Conservation (phyloP, 2,797 vertebrate genomes). For the Rhinophrynus dorsalis region DNA sequence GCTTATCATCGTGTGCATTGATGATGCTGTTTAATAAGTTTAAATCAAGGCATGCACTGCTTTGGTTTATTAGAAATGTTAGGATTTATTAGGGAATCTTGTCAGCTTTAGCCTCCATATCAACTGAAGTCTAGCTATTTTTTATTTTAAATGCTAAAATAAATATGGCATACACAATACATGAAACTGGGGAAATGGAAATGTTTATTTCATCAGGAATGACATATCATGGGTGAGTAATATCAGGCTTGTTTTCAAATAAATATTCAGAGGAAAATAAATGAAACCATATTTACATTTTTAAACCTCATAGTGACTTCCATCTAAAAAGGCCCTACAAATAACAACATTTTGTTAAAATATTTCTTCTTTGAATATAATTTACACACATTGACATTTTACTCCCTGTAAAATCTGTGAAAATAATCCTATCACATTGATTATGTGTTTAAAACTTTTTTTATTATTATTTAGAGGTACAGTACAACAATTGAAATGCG, state of each 20-base stretch:
- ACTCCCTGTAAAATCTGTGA: neutral
- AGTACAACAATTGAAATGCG: too few species aligned
- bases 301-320: neutral
- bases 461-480: too few species aligned
- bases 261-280: neutral
- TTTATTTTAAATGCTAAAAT: conserved; percentile 23
- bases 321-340: neutral
- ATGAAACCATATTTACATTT: neutral
- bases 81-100: neutral
- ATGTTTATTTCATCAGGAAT: conserved; percentile 2
- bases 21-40: conserved; percentile 4
- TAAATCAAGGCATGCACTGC: conserved; percentile 1
- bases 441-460: neutral
- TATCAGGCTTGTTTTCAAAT: neutral
- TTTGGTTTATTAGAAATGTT: conserved; percentile 6
- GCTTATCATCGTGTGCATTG: neutral
- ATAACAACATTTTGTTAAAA: conserved; percentile 1
- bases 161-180: neutral
- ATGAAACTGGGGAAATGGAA: neutral
- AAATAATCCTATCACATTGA: neutral
- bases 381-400: conserved; percentile 12
- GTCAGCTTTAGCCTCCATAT: neutral
- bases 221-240: conserved; percentile 17
- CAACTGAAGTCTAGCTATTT: neutral
- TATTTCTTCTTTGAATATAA: conserved; percentile 4